phyloP scores from a whole-genome alignment of 2,797 vertebrate genomes.

The Pelodytes ibericus region DNA sequence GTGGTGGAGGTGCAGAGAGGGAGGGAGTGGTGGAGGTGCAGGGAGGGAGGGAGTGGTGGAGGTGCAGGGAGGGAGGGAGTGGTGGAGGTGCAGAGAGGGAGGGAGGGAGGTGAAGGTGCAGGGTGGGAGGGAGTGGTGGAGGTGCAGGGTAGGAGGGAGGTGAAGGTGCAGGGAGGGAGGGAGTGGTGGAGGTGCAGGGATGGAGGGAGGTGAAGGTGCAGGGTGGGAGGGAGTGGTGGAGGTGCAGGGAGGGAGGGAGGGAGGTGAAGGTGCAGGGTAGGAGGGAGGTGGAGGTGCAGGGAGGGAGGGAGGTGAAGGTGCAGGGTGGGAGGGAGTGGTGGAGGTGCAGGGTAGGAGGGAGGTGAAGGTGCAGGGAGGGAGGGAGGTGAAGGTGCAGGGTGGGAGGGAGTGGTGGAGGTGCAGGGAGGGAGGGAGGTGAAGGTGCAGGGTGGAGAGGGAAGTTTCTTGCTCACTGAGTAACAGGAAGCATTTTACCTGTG shows the following conservation, averaged over 20 bases:
- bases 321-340: too few species aligned
- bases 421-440: constrained; percentile 10
- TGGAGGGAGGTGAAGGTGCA: background rate
- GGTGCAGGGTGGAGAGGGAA: constrained; percentile 4
- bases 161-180: background rate
- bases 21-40: constrained; percentile 4
- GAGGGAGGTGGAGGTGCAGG: too few species aligned
- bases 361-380: too few species aligned
- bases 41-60: background rate
- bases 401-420: background rate
- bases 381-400: background rate
- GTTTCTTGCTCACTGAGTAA: constrained; percentile 2
- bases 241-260: too few species aligned
- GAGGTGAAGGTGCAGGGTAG: constrained; percentile 15
- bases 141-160: too few species aligned
- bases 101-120: too few species aligned
- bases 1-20: too few species aligned
- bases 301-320: too few species aligned
- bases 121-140: background rate
- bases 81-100: background rate
- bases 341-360: too few species aligned
- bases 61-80: background rate
- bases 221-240: too few species aligned
- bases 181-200: background rate
- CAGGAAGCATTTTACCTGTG: constrained; percentile 61